Evolutionary conservation across 1,140 invertebrate species (phyloP).

Genomic region (Bilobella aurantiaca): DNA sequence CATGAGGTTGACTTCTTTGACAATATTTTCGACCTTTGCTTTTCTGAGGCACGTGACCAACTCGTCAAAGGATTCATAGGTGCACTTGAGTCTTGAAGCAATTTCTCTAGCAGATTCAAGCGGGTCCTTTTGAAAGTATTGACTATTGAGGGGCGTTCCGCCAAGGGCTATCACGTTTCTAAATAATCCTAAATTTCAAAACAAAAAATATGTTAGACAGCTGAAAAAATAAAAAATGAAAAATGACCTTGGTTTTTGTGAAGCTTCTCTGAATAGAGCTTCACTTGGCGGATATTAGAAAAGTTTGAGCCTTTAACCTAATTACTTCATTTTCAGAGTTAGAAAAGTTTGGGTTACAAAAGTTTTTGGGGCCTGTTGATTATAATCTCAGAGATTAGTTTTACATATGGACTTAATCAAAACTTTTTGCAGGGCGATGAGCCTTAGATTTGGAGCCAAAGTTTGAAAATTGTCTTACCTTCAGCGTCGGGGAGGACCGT

Average conservation of each 20-base stretch:
- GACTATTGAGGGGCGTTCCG: slow-evolving; percentile 35
- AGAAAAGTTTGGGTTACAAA: too few relatives aligned
- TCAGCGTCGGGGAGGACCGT: slow-evolving; percentile 29
- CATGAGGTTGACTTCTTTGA: slow-evolving; percentile 36
- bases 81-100: slow-evolving; percentile 34
- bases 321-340: background rate
- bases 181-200: slow-evolving; percentile 33
- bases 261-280: background rate
- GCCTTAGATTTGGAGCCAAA: background rate
- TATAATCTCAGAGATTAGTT: too few relatives aligned
- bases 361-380: too few relatives aligned
- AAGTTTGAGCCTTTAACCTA: background rate
- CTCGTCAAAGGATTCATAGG: slow-evolving; percentile 28
- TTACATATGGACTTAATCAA: background rate
- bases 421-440: background rate
- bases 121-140: slow-evolving; percentile 37
- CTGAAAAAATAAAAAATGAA: too few relatives aligned
- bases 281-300: background rate
- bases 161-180: slow-evolving; percentile 35
- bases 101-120: slow-evolving; percentile 35
- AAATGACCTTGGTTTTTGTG: background rate
- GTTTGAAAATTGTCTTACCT: slow-evolving; percentile 20
- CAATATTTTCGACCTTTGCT: slow-evolving; percentile 28
- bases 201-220: background rate
- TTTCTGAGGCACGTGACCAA: slow-evolving; percentile 32